Percentiles rank a stretch among this genome's conserved stretches.
These are phyloP conservation scores for Synergus gifuensis DNA, from an alignment of 2,888 invertebrate genomes.

Conservation along the genomic window DNA sequence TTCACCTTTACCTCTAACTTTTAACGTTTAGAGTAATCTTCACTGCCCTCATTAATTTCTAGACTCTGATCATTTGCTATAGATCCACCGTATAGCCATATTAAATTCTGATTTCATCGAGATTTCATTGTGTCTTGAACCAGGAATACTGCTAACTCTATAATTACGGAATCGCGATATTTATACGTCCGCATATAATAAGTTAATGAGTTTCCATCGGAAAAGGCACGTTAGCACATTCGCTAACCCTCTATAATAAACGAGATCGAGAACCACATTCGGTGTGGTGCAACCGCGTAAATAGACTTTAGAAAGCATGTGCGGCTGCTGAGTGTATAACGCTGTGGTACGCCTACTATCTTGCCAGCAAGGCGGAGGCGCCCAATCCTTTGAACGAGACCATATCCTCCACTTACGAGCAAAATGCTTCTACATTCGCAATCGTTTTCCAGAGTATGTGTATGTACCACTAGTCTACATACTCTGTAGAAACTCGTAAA, in stretches of 20 bases:
- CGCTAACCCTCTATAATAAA: conserved; percentile 33
- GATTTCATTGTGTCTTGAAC: background rate
- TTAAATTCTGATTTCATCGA: background rate
- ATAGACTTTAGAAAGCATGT: conserved; percentile 59
- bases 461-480: conserved; percentile 29
- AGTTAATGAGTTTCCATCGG: conserved; percentile 14
- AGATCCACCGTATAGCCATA: background rate
- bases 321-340: conserved; percentile 39
- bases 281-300: conserved; percentile 54
- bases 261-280: conserved; percentile 46
- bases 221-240: background rate
- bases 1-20: too few species aligned
- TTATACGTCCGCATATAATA: conserved; percentile 12
- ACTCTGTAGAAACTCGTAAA: conserved; percentile 30
- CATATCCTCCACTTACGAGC: conserved; percentile 31
- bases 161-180: background rate
- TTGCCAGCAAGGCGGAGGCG: conserved; percentile 26
- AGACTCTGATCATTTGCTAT: background rate
- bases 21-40: background rate
- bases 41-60: background rate
- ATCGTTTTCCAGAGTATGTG: conserved; percentile 12
- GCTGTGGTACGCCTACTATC: conserved; percentile 33
- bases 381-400: conserved; percentile 23
- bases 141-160: background rate
- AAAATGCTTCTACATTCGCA: conserved; percentile 24